These are phyloP conservation scores for Pipa parva DNA, from an alignment of 2,113 vertebrate genomes.

Conservation along the genomic window DNA sequence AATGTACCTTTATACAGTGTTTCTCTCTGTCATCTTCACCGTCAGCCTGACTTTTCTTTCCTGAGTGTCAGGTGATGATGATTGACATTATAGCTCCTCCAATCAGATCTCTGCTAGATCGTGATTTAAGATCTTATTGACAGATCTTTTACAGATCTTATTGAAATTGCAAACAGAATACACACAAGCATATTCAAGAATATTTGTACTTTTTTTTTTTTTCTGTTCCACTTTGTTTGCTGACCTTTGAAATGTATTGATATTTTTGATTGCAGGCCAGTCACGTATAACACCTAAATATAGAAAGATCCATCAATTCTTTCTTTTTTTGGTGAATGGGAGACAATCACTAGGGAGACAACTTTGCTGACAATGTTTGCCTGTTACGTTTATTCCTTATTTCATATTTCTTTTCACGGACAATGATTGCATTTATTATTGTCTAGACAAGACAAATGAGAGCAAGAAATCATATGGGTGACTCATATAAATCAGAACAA, in stretches of 20 bases:
- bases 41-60: no score
- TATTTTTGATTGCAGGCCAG: background rate
- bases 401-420: constrained; percentile 13
- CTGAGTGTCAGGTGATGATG: no score
- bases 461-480: constrained; percentile 4
- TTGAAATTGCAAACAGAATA: no score
- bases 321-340: background rate
- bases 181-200: no score
- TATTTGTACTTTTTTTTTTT: constrained; percentile 4
- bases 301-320: background rate
- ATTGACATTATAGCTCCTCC: no score
- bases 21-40: no score
- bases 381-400: constrained; percentile 4
- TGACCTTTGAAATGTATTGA: constrained; percentile 25
- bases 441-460: constrained; percentile 25
- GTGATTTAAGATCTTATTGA: no score
- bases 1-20: no score
- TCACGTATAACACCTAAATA: constrained; percentile 14
- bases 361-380: background rate
- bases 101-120: no score
- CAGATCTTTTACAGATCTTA: no score
- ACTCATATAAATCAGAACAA: background rate
- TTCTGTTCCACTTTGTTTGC: background rate
- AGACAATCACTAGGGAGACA: background rate
- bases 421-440: constrained; percentile 18